Base-by-base conservation (phyloP, 2,888 invertebrate species). In the Plemyria rubiginata region DNA sequence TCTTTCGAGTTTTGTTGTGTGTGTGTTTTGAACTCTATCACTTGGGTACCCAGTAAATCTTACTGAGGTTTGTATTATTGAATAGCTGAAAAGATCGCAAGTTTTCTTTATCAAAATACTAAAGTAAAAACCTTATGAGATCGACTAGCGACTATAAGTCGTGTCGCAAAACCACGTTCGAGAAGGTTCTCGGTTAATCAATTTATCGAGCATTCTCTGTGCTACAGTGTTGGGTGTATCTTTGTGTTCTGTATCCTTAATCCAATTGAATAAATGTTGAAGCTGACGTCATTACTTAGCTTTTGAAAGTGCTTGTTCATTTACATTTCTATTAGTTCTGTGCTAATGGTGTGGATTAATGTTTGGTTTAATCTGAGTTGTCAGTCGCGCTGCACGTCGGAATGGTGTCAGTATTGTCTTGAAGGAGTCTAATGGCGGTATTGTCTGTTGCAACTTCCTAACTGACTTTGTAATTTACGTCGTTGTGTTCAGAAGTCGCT, bases 261-360 rank as follows among this genome's bases (percentile, higher is more conserved):
- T 52, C 60, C 52, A 60, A 54, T 60, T 60, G 56, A 63, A 60
- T 61, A 55, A 64, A 71, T 67, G 55, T 68, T 32, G 28, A 32
- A 9, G 58, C 38, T 64, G 52, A 66, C 65, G 64, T 69, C 66
- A 67, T 56, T 60, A 56, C 51, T 67, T 59, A 56, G 73, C 63
- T 72, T 72, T 75, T 66, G 65, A 61, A 76, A 72, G 70, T 71
- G 69, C 64, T 70, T 63, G 71, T 69, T 60, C 70, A 78, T 78
- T 76, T 78, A 75, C 75, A 78, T 78, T 78, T 76, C 75, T 74
- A 68, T 69, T 68, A 67, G 69, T 67, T 57, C 62, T 70, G 63
- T 55, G 11, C 67, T 71, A 71, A 68, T 69, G 69, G 67, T 53
- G 53, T 58, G 63, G 68, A 71, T 74, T 72, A 77, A 79, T 77